Base-by-base conservation (phyloP, 2,888 invertebrate genomes). In the Abrostola tripartita region DNA sequence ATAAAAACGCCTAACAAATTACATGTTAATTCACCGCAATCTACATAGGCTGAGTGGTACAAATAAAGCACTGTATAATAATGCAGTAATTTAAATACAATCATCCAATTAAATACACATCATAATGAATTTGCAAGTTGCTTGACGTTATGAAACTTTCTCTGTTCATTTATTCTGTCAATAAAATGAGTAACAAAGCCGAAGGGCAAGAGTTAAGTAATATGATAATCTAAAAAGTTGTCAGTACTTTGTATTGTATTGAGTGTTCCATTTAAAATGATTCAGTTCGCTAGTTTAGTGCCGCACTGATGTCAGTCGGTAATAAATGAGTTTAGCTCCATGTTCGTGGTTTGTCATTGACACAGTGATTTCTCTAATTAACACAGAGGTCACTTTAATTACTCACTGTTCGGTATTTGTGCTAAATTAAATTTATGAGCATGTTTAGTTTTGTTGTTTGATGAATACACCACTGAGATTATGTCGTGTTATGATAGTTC, bases 321-420 rank as follows among this genome's bases (percentile, higher is more conserved):
- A 83, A 78, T 86, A 82, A 87, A 81, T 85, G 80, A 79, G 69
- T 79, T 74, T 65, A 68, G 68, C 78, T 86, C 85, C 88, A 90
- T 70, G 63, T 68, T 78, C 81, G 79, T 67, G 61, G 61, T 76
- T 85, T 84, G 90, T 85, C 92, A 92, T 92, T 92, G 92, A 90
- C 90, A 90, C 79, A 86, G 78, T 83, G 85, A 86, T 91, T 90
- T 91, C 89, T 88, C 88, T 87, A 88, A 91, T 91, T 89, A 89
- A 81, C 81, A 76, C 78, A 79, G 82, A 88, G 88, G 87, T 77
- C 87, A 80, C 77, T 74, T 72, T 81, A 79, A 84, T 85, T 82
- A 78, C 70, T 68, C 59, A 59, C 42, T 66, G 55, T 62, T 54
- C 56, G 36, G 63, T 65, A 62, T 55, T 64, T 65, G 59, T 56